Base-by-base conservation (phyloP, 92 coral and sea anemone species). In the Siderastrea siderea region DNA sequence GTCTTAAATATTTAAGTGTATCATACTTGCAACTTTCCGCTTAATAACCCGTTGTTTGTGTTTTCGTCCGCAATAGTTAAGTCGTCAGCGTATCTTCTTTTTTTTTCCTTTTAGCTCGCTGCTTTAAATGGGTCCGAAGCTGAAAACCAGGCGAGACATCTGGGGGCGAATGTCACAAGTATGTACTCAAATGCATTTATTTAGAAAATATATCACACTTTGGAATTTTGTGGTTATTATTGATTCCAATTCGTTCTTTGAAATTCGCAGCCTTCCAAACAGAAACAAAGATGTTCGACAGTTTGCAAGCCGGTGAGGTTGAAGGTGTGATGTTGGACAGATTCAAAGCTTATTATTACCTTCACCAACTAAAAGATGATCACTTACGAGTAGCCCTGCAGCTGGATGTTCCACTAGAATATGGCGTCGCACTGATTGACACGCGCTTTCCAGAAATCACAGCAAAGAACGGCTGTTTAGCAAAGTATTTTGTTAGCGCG, bases 91-190 rank as follows among this genome's bases (percentile, higher is more conserved):
- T 61, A 11, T 46, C 48, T 1, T 45, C 9, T 49, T 2, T 43
- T 43, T 70, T 19, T 53, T 50, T 38, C 43, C 7, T 55, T 52
- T 53, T 53, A 94, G 97, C 77, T 94, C 59, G 97, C 92, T 6
- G 97, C 87, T 48, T 76, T 94, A 38, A 92, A 94, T 87, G 88
- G 80, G 38, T 86, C 97, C 11, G 92, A 89, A n/a, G 92, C 93
- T 26, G 95, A 94, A 64, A 90, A 51, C 19, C 52, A 51, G 71
- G 95, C 97, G 53, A 74, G 90, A 52, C 97, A 86, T 64, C 93
- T 71, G 16, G 97, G 97, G 19, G 95, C 97, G 3, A 66, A 76
- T 54, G 94, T 94, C 1, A 92, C 91, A 79, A 90, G 97, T 94
- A 72, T 66, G 85, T 62, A 50, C 10, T 13, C 75, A 11, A 0